A percentile compares a stretch with the other conserved stretches of the same genome.
phyloP scores from a whole-genome alignment of 2,888 invertebrate genomes.

The Erpobdella octoculata region DNA sequence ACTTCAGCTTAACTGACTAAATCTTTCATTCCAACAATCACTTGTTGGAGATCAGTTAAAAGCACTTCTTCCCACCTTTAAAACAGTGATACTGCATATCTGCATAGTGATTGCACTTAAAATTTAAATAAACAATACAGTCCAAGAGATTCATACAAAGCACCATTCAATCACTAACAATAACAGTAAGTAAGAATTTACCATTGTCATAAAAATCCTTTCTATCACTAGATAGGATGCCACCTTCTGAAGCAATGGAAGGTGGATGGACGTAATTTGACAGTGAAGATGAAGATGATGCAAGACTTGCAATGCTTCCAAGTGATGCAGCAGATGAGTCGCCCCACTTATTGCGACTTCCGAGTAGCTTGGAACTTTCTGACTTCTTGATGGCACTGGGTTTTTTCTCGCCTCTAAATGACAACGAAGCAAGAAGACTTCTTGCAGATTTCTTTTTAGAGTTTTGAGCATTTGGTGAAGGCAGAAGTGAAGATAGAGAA shows the following conservation, averaged over 20 bases:
- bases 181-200: neutral
- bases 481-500: neutral
- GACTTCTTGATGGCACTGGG: neutral
- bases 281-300: constrained; percentile 9
- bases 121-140: too few relatives aligned
- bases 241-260: neutral
- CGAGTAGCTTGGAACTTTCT: neutral
- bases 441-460: neutral
- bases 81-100: too few relatives aligned
- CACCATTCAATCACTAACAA: neutral
- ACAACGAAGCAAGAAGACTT: neutral
- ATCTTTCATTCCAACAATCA: too few relatives aligned
- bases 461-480: neutral
- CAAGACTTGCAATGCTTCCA: constrained; percentile 10
- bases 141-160: too few relatives aligned
- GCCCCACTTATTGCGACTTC: constrained; percentile 6
- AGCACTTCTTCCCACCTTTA: too few relatives aligned
- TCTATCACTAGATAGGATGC: neutral
- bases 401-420: constrained; percentile 3
- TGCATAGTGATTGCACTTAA: too few relatives aligned
- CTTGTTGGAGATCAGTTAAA: too few relatives aligned
- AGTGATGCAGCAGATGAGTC: constrained; percentile 7
- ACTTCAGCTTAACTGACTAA: too few relatives aligned
- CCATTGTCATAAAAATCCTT: constrained; percentile 8
- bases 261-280: constrained; percentile 15